Conservation (phyloP, 35 echinoderm and acorn worm genomes). For the Lytechinus pictus region DNA sequence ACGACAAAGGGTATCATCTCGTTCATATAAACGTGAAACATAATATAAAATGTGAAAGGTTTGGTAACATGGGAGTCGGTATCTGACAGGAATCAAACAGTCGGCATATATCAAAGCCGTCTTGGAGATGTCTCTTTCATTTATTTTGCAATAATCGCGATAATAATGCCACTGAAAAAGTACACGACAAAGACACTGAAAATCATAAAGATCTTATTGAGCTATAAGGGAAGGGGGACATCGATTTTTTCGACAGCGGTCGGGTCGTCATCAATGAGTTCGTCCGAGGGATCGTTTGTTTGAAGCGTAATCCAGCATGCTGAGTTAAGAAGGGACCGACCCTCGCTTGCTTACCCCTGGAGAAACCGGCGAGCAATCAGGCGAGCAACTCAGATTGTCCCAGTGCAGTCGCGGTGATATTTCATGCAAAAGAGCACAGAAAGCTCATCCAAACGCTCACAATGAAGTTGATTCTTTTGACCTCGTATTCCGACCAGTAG, state of each 20-base stretch:
- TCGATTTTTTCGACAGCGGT: conserved; percentile 30
- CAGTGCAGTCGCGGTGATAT: background rate
- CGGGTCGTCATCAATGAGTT: background rate
- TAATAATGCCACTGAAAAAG: conserved; percentile 19
- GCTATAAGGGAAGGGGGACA: conserved; percentile 26
- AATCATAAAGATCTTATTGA: background rate
- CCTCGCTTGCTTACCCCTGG: background rate
- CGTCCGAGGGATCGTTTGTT: background rate
- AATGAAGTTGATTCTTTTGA: background rate
- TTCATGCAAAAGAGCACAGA: background rate
- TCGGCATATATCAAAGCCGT: conserved; percentile 13
- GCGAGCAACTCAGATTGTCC: background rate
- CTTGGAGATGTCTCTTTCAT: background rate
- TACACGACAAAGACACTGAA: background rate
- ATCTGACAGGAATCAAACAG: background rate
- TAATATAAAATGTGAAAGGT: background rate
- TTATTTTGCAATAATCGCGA: conserved; percentile 19
- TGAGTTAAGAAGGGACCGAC: background rate
- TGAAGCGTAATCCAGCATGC: background rate
- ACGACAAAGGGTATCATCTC: background rate
- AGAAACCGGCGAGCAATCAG: background rate
- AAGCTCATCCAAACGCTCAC: background rate
- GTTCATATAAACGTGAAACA: background rate
- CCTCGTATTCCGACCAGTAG: background rate
- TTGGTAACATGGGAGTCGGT: background rate